Evolutionary conservation across 2,888 invertebrate genomes (phyloP), one percentile per base, ranked within the genome.

Genomic region (Hemaris fuciformis): DNA sequence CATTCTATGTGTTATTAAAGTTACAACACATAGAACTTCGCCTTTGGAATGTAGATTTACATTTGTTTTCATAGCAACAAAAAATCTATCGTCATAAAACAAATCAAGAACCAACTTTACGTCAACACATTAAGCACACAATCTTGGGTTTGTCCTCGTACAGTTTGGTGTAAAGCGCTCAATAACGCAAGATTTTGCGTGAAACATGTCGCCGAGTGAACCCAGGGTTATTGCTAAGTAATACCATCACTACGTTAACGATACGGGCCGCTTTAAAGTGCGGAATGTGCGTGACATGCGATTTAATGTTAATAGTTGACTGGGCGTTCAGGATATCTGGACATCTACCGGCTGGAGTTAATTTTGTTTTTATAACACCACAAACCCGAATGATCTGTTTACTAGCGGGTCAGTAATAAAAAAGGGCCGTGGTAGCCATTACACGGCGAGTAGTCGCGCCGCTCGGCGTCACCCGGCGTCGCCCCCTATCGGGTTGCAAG

Each of bases 341-440:
- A 80, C 88, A 88, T 89, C 82, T 81, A 88, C 88, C 83, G 84
- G 84, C 79, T 86, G 80, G 84, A 88, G 89, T 91, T 91, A 91
- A 91, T 92, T 92, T 88, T 87, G 89, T 91, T 92, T 92, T 92
- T 92, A 92, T 91, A 91, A 87, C 91, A 91, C 90, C 91, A 91
- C 91, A 91, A 91, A 91, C 89, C 90, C 88, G 90, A 91, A 92
- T 91, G 91, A 91, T 91, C 91, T 92, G 91, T 92, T 91, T 92
- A 92, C 91, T 92, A 89, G 91, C 91, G 91, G 91, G 89, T 88
- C 89, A 90, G 91, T 91, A 90, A 90, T 92, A 92, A 92, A 92
- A 89, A 89, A 83, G 85, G 91, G 89, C 88, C 86, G 89, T 84
- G 85, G 89, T 88, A 84, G 88, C 88, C 86, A 89, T 90, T 90